Evolutionary conservation across 2,888 invertebrate species (phyloP), one percentile per base, ranked within the genome.

Genomic region (Rhyacophila evoluta): DNA sequence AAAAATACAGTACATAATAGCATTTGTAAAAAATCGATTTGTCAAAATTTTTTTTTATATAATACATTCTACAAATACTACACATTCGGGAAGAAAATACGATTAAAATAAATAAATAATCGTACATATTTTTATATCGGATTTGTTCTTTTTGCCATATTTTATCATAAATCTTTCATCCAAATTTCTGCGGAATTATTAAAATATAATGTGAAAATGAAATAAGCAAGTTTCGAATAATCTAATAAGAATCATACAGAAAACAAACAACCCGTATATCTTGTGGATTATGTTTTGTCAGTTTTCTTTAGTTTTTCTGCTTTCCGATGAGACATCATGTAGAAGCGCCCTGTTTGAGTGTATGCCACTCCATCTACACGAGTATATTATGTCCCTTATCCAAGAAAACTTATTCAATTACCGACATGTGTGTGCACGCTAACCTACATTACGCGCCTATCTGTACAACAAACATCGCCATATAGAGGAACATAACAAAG

Each of bases 331-430:
- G 55, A 19, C 55, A 55, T 55, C 55, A 19, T 55, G 55, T 55
- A 55, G 5, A 19, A 19, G 55, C 55, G 55, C 25, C 55, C 19
- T 25, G n/a, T n/a, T n/a, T n/a, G n/a, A n/a, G n/a, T n/a, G 33
- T 38, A 36, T 27, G 70, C 70, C 75, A 75, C 75, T 75, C 75
- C 78, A 75, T 75, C 72, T 67, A 28, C 78, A 38, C 33, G 69
- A 75, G 78, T 79, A 33, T 79, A 79, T 79, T 79, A 79, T 79
- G 78, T 79, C 78, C 78, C 78, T 79, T 75, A 75, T 76, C 74
- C 76, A 29, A 41, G 74, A 77, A 82, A 82, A 82, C 79, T 82
- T 82, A 82, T 82, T 82, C 82, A 82, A 82, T 82, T 82, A 82
- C 82, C 80, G 74, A 77, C 80, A 80, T 80, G 79, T 77, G 82